phyloP scores from a whole-genome alignment of 2,888 invertebrate genomes.

The Cephus pygmeus region DNA sequence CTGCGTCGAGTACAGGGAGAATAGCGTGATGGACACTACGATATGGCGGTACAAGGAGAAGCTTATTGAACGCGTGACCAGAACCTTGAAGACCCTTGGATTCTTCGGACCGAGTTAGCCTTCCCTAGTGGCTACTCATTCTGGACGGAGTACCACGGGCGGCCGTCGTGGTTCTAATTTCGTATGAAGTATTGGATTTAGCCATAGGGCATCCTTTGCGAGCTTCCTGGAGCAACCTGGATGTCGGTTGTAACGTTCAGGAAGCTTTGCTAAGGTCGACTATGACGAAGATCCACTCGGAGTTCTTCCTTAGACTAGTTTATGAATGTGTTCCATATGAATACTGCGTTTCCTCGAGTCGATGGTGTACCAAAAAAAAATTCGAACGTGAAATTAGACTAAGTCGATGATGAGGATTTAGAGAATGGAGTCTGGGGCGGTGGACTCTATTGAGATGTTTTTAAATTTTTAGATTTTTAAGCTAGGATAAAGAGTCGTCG shows the following conservation, averaged over 20 bases:
- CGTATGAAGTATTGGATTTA: neutral
- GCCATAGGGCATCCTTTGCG: neutral
- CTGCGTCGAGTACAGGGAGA: constrained; percentile 84
- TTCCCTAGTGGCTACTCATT: neutral
- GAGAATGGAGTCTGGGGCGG: neutral
- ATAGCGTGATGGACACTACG: constrained; percentile 84
- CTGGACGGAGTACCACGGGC: constrained; percentile 11
- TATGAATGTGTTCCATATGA: neutral
- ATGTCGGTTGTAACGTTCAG: neutral
- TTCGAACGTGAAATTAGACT: neutral
- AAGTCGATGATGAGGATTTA: neutral
- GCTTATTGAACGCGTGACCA: constrained; percentile 76
- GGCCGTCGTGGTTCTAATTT: neutral
- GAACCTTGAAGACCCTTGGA: constrained; percentile 78
- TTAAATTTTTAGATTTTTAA: neutral
- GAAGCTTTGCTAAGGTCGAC: neutral
- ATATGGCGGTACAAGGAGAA: constrained; percentile 89
- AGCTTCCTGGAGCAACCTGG: neutral
- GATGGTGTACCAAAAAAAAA: neutral
- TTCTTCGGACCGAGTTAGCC: constrained; percentile 71
- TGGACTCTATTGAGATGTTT: neutral
- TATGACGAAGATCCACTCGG: neutral
- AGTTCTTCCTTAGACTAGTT: neutral
- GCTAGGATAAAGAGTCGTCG: neutral
- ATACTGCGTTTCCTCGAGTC: neutral